Conservation (phyloP, 2,888 invertebrate genomes). For the Limnephilus auricula region DNA sequence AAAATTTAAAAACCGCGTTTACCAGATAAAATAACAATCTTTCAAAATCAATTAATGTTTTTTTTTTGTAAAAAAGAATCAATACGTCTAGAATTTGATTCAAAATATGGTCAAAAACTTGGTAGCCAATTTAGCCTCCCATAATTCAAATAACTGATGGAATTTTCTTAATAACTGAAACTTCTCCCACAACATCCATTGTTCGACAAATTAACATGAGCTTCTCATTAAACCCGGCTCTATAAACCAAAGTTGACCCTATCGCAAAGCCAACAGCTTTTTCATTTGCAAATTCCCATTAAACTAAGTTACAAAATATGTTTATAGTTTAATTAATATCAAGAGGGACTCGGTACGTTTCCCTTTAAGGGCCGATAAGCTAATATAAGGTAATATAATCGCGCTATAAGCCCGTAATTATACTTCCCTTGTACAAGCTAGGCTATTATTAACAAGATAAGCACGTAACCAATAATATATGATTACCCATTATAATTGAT, state of each 20-base stretch:
- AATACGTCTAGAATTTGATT: too few species aligned
- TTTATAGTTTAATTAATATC: conserved; percentile 54
- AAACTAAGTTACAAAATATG: conserved; percentile 51
- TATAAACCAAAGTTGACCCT: conserved; percentile 40
- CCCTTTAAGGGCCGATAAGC: conserved; percentile 27
- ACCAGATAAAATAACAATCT: too few species aligned
- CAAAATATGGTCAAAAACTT: not conserved
- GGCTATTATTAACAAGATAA: conserved; percentile 57
- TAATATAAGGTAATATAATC: conserved; percentile 51
- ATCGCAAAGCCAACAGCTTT: conserved; percentile 40
- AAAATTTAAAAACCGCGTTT: too few species aligned
- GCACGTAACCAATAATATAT: conserved; percentile 44
- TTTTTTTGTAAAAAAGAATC: too few species aligned
- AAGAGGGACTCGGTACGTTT: conserved; percentile 34
- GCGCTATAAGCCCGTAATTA: conserved; percentile 54
- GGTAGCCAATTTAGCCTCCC: not conserved
- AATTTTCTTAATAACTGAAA: not conserved
- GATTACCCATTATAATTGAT: conserved; percentile 53
- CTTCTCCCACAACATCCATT: not conserved
- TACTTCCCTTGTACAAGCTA: conserved; percentile 51
- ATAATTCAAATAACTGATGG: not conserved
- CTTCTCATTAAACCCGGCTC: conserved; percentile 16
- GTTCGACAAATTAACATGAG: conserved; percentile 11
- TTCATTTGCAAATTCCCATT: conserved; percentile 41
- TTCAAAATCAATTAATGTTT: too few species aligned